Base-by-base conservation (phyloP, 2,113 vertebrate genomes). In the Corythornis madagascariensis region DNA sequence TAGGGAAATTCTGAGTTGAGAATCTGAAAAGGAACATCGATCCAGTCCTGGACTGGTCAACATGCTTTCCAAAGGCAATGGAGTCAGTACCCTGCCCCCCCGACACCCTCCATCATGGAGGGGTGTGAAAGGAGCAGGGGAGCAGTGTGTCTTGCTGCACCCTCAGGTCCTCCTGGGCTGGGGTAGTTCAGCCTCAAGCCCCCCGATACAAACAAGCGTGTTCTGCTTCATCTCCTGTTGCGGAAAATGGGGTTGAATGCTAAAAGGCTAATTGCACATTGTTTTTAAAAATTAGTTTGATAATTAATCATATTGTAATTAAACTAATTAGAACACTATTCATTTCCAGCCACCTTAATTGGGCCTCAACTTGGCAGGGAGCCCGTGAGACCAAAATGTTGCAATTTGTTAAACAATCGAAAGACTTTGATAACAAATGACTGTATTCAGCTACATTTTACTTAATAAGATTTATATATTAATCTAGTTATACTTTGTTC, bases 281-380 rank as follows among this genome's bases (percentile, higher is more conserved):
- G 97, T 97, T 98, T 98, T 97, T 76, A 90, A 97, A 97, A 98
- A 97, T 97, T 95, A 95, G 79, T 92, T 95, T 97, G 97, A 97
- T 97, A 97, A 98, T 98, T 97, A 95, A 97, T 98, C 97, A 96
- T 96, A 97, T 96, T 95, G 94, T 97, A 98, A 98, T 98, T 98
- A 97, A 98, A 97, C 96, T 97, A 98, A 98, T 98, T 98, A 97
- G 94, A 97, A 97, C 96, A 94, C 95, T 96, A 90, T 97, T 98
- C 96, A 97, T 97, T 98, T 97, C 94, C 97, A 97, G 63, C 94
- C 89, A 93, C 94, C 93, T 97, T 97, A 97, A 97, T 97, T 96
- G 97, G 97, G 93, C 96, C 96, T 97, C 95, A 93, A 83, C 95
- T 98, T 98, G 97, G 97, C 97, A 97, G 97, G 90, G 83, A 97